Base-by-base conservation (phyloP, 2,797 vertebrate genomes). In the Otus scops region DNA sequence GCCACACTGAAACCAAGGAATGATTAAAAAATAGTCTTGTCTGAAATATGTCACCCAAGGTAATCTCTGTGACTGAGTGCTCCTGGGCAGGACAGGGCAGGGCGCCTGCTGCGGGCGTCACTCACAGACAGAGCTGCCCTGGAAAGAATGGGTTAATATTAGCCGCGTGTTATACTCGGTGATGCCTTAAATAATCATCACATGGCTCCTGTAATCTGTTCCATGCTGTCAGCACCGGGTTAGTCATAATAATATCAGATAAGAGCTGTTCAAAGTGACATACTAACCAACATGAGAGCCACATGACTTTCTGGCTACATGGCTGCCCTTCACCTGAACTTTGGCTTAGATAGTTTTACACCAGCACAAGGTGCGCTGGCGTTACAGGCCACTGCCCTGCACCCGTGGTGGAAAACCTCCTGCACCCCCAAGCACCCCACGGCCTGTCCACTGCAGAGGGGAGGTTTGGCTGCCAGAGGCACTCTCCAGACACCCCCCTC, bases 241-340 rank as follows among this genome's bases (percentile, higher is more conserved):
- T 99, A 99, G 98, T 99, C 98, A 98, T 98, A 99, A 98, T 98
- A 99, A 98, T 99, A 99, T 99, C 99, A 99, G 99, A 99, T 99
- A 98, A 98, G 98, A 95, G 97, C 97, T 98, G 98, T 98, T 98
- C 97, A 97, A 98, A 98, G 98, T 98, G 98, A 98, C 98, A 98
- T 97, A 98, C 97, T 98, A 98, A 97, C 98, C 98, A 98, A 98
- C 98, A 98, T 98, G 97, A 97, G 98, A 98, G 98, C 98, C 98
- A 98, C 98, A 99, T 99, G 99, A 99, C 98, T 98, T 97, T 98
- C 97, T 98, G 98, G 98, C 98, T 98, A 97, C 95, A 97, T 96
- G 96, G 93, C 98, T 99, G 98, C 98, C 99, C 99, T 99, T 99
- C 98, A 99, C 97, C 96, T 99, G 99, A 99, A 99, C 99, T 99